phyloP scores from a whole-genome alignment of 1,140 invertebrate species.

The Galendromus occidentalis region DNA sequence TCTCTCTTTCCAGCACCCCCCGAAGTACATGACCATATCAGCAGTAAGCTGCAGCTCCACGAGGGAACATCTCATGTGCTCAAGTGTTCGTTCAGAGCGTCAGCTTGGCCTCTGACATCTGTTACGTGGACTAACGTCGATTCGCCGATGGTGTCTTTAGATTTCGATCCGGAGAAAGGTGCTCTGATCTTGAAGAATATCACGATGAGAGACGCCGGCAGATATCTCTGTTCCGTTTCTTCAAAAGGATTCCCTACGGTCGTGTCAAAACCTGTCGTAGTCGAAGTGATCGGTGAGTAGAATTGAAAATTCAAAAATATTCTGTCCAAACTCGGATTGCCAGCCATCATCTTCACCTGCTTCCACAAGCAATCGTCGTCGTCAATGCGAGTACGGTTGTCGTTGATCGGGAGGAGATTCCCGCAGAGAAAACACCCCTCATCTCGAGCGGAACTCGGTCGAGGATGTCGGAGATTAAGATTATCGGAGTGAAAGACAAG shows the following conservation, averaged over 20 bases:
- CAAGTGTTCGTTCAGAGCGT: neutral
- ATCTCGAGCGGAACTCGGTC: too few species aligned
- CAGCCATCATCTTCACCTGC: too few species aligned
- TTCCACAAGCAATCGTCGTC: too few species aligned
- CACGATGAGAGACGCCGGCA: constrained; percentile 39
- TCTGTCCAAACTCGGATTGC: too few species aligned
- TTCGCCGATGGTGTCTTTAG: neutral
- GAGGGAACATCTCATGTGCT: neutral
- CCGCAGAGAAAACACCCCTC: too few species aligned
- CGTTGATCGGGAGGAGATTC: too few species aligned
- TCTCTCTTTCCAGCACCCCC: neutral
- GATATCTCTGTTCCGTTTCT: constrained; percentile 44
- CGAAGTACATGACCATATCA: constrained; percentile 6
- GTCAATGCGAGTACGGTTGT: too few species aligned
- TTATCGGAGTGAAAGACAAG: neutral
- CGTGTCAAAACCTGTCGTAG: constrained; percentile 36
- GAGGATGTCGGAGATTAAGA: constrained; percentile 1
- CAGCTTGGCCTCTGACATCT: neutral
- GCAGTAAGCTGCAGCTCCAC: neutral
- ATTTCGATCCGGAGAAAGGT: constrained; percentile 32
- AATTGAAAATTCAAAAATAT: too few species aligned
- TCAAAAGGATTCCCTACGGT: constrained; percentile 41
- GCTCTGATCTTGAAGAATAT: constrained; percentile 39
- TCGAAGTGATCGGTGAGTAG: constrained; percentile 39
- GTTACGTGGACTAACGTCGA: neutral